These are phyloP conservation scores for Drosophila ambigua DNA, from an alignment of 1,140 invertebrate genomes.

Conservation along the genomic window DNA sequence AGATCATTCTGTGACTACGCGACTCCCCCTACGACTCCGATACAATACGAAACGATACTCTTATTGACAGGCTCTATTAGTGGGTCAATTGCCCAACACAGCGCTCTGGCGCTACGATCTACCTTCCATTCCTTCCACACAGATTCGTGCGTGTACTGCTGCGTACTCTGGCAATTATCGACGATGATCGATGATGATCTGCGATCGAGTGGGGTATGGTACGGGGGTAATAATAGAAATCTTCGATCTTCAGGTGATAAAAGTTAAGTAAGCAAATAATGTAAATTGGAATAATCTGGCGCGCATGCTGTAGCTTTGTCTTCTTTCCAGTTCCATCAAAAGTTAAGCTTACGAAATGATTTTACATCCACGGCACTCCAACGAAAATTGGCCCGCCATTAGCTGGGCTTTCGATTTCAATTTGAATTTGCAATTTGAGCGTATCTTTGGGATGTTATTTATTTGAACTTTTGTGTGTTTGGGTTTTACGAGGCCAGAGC, in stretches of 20 bases:
- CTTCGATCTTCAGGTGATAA: constrained; percentile 61
- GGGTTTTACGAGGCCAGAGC: constrained; percentile 32
- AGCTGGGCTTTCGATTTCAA: constrained; percentile 44
- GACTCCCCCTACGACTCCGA: neutral
- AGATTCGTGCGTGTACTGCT: constrained; percentile 50
- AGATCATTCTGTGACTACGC: neutral
- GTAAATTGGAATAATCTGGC: constrained; percentile 69
- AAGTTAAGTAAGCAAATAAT: constrained; percentile 83
- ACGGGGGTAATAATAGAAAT: constrained; percentile 12
- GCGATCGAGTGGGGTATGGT: too few relatives aligned
- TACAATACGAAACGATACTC: neutral
- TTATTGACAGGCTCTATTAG: constrained; percentile 75
- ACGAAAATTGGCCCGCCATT: constrained; percentile 41
- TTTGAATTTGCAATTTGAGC: constrained; percentile 66
- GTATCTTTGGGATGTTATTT: constrained; percentile 38
- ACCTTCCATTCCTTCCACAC: constrained; percentile 21
- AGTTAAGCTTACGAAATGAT: constrained; percentile 45
- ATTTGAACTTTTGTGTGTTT: constrained; percentile 40
- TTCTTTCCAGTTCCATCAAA: neutral
- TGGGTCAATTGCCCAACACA: constrained; percentile 69
- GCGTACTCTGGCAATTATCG: constrained; percentile 67
- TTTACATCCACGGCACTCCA: constrained; percentile 34
- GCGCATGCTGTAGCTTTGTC: constrained; percentile 35
- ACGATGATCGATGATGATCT: constrained; percentile 42
- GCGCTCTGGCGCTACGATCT: constrained; percentile 34